Percentiles rank a stretch among this genome's conserved stretches.
Evolutionary conservation across 35 echinoderm and acorn worm genomes (phyloP).

Genomic region (Anneissia japonica): DNA sequence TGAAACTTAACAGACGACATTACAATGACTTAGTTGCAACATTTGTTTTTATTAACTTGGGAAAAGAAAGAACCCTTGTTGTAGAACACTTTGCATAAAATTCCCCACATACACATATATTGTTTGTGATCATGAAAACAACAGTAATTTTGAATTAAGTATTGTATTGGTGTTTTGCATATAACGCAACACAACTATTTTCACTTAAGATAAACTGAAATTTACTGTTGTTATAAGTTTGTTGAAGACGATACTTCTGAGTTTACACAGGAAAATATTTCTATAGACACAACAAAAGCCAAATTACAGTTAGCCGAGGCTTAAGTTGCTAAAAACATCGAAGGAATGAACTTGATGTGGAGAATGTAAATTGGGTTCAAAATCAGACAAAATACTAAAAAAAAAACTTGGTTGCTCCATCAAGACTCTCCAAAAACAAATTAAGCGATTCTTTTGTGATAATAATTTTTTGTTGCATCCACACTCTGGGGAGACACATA

Average conservation of each 20-base stretch:
- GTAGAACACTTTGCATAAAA: neutral
- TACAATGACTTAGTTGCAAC: neutral
- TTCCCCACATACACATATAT: neutral
- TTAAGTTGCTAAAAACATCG: neutral
- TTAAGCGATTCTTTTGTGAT: neutral
- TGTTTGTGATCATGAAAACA: neutral
- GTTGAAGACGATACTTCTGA: neutral
- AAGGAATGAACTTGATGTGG: neutral
- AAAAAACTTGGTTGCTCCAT: neutral
- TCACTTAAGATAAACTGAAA: neutral
- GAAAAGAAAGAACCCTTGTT: neutral
- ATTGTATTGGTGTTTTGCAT: neutral
- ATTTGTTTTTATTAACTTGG: slow-evolving; percentile 2
- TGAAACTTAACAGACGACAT: neutral
- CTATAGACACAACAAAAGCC: neutral
- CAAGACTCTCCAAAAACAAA: neutral
- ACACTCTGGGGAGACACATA: neutral
- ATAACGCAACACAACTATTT: neutral
- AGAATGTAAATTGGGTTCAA: neutral
- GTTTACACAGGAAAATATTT: neutral
- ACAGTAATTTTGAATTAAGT: neutral
- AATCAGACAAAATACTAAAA: neutral
- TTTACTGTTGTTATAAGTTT: no score
- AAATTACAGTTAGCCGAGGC: neutral
- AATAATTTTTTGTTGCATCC: neutral